Conservation (phyloP, 1,140 invertebrate genomes). For the Vollenhovia emeryi region DNA sequence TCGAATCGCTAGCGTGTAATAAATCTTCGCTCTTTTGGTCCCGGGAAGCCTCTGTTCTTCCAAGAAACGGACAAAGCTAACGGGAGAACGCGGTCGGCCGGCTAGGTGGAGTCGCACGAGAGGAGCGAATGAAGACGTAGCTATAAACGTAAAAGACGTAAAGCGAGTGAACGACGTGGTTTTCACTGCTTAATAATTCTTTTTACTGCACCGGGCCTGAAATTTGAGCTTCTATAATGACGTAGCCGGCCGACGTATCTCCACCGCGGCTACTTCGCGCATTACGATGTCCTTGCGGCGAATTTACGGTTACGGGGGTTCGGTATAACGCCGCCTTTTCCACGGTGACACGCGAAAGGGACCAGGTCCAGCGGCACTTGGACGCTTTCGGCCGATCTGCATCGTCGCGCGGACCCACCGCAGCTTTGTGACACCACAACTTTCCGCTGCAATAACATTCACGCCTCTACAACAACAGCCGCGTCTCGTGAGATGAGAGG, state of each 20-base stretch:
- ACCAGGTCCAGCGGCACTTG: slow-evolving; percentile 39
- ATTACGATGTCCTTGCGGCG: slow-evolving; percentile 18
- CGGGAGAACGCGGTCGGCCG: neutral
- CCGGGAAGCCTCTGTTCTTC: slow-evolving; percentile 11
- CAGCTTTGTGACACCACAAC: slow-evolving; percentile 79
- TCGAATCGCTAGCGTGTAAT: slow-evolving; percentile 2
- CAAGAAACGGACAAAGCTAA: slow-evolving; percentile 25
- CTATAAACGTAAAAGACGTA: slow-evolving; percentile 53
- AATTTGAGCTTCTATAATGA: slow-evolving; percentile 60
- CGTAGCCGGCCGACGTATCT: slow-evolving; percentile 20
- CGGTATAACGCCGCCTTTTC: slow-evolving; percentile 23
- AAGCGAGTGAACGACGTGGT: slow-evolving; percentile 59
- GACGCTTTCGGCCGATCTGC: slow-evolving; percentile 61
- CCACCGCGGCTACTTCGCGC: slow-evolving; percentile 38
- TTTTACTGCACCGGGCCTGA: slow-evolving; percentile 58
- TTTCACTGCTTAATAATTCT: slow-evolving; percentile 42
- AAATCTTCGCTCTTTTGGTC: slow-evolving; percentile 35
- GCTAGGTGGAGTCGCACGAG: slow-evolving; percentile 30
- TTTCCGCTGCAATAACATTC: slow-evolving; percentile 80
- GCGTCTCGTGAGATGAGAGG: slow-evolving; percentile 70
- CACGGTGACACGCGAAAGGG: slow-evolving; percentile 20
- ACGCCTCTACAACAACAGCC: slow-evolving; percentile 76
- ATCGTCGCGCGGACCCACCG: slow-evolving; percentile 70
- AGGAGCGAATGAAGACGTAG: slow-evolving; percentile 63
- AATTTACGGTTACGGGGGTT: slow-evolving; percentile 41